Conservation (phyloP, 2,113 vertebrate genomes). For the Burhinus oedicnemus region DNA sequence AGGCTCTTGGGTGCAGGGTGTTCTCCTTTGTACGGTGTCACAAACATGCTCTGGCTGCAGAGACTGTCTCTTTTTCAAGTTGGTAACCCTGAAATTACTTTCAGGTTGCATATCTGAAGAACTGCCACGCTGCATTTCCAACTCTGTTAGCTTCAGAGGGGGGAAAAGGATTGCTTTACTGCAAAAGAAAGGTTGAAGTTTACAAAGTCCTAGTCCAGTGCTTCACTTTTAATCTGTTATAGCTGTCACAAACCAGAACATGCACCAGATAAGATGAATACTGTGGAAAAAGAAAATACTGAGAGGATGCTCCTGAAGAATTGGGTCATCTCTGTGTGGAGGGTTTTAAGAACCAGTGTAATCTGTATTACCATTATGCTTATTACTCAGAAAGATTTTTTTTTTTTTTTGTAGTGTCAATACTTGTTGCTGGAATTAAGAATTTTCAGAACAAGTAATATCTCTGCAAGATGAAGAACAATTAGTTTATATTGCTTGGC, state of each 20-base stretch:
- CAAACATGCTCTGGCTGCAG: neutral
- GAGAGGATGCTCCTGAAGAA: neutral
- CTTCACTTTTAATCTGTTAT: neutral
- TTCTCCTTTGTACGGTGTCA: neutral
- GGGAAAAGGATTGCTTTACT: neutral
- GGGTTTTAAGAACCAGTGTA: neutral
- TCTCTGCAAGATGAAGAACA: neutral
- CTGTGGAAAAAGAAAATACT: neutral
- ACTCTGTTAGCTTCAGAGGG: neutral
- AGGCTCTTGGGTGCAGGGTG: neutral
- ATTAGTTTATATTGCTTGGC: neutral
- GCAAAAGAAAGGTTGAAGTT: neutral
- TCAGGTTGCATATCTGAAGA: neutral
- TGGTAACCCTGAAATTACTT: neutral
- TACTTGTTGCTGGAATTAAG: neutral
- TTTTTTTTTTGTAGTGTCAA: neutral
- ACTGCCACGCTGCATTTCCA: neutral
- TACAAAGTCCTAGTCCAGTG: neutral
- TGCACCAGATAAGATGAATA: neutral
- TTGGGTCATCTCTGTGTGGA: neutral
- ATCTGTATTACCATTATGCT: neutral
- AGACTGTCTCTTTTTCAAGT: fast-evolving
- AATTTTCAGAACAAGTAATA: neutral
- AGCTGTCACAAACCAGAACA: neutral
- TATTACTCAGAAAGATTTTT: neutral